Conservation (phyloP, 2,113 vertebrate genomes). For the Nannospalax galili region DNA sequence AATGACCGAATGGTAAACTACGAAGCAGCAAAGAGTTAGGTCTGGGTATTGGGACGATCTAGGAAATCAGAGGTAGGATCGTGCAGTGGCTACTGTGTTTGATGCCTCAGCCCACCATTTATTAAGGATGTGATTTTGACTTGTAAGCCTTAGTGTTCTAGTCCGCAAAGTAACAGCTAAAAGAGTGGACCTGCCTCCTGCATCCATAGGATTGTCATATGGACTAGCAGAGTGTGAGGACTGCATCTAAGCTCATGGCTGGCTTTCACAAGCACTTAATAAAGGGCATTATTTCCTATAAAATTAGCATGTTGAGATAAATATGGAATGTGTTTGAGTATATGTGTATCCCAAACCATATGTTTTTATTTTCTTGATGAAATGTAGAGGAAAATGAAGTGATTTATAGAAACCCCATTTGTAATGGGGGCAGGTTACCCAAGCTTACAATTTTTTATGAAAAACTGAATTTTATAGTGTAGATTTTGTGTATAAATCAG, state of each 20-base stretch:
- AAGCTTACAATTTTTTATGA: not conserved
- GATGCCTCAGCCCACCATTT: not conserved
- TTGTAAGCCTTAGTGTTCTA: not conserved
- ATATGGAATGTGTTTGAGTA: not conserved
- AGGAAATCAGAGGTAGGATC: not conserved
- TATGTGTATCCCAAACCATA: not conserved
- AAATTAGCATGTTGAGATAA: not conserved
- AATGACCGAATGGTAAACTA: not conserved
- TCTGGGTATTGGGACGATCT: not conserved
- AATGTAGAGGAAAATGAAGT: not conserved
- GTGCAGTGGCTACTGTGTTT: not conserved
- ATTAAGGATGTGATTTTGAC: not conserved
- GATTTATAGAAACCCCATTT: not conserved
- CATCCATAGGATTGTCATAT: not conserved
- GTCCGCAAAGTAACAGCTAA: not conserved
- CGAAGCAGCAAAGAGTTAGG: not conserved
- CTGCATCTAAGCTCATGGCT: not conserved
- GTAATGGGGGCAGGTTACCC: not conserved
- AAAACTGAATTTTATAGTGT: constrained; percentile 25
- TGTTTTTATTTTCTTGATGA: not conserved
- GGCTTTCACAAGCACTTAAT: not conserved
- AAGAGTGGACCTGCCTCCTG: not conserved
- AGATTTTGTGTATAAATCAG: not conserved
- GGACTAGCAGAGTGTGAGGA: not conserved
- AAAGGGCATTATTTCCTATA: not conserved